phyloP scores from a whole-genome alignment of 2,797 vertebrate genomes.

The Takifugu ocellatus region DNA sequence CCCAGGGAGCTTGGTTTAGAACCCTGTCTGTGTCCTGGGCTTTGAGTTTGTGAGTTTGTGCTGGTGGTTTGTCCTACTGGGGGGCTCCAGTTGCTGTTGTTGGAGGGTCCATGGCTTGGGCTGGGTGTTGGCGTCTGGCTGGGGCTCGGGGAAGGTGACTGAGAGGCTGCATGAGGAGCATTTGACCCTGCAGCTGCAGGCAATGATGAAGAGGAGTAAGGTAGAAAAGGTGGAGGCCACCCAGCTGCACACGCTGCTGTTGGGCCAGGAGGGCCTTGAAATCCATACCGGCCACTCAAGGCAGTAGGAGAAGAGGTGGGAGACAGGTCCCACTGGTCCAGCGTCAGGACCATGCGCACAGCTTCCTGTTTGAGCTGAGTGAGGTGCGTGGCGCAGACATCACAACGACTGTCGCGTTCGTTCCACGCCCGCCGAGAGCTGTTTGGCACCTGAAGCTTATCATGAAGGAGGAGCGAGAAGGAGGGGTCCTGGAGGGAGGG shows the following conservation, averaged over 20 bases:
- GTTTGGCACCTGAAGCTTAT: slow-evolving; percentile 94
- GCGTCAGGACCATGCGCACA: slow-evolving; percentile 89
- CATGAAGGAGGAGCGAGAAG: slow-evolving; percentile 88
- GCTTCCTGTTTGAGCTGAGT: slow-evolving; percentile 97
- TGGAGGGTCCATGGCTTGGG: slow-evolving; percentile 51
- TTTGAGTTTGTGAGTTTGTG: slow-evolving; percentile 50
- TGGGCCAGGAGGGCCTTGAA: slow-evolving; percentile 37
- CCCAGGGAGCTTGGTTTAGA: slow-evolving; percentile 90
- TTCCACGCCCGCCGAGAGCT: slow-evolving; percentile 92
- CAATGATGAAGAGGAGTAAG: slow-evolving; percentile 54
- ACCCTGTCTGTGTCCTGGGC: slow-evolving; percentile 76
- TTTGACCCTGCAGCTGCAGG: slow-evolving; percentile 33
- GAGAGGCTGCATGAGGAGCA: slow-evolving; percentile 36
- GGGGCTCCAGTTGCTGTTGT: slow-evolving; percentile 54
- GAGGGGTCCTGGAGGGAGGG: slow-evolving; percentile 82
- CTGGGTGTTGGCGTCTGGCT: slow-evolving; percentile 63
- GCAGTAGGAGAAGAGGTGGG: slow-evolving; percentile 85
- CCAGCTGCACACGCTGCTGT: slow-evolving; percentile 42
- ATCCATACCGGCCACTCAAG: slow-evolving; percentile 48
- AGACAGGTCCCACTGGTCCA: slow-evolving; percentile 86
- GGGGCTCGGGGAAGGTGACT: slow-evolving; percentile 51
- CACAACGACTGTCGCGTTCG: slow-evolving; percentile 91
- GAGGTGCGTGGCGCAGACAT: slow-evolving; percentile 91
- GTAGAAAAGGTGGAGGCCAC: slow-evolving; percentile 59
- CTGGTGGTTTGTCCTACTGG: slow-evolving; percentile 36